Evolutionary conservation across 2,797 vertebrate species (phyloP).

Genomic region (Varecia variegata): DNA sequence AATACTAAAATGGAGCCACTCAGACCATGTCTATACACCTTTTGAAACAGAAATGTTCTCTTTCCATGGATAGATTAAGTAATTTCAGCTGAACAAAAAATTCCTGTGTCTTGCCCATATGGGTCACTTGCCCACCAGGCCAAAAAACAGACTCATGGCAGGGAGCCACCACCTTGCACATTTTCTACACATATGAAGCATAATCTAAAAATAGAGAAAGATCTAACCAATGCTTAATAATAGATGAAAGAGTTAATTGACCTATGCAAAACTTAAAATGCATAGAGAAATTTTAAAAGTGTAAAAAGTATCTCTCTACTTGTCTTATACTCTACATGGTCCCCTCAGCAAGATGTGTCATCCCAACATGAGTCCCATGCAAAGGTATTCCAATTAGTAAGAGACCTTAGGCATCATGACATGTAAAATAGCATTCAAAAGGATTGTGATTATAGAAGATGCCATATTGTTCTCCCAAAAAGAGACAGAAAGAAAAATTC

Average conservation of each 20-base stretch:
- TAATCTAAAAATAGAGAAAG: slow-evolving; percentile 70
- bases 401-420: slow-evolving; percentile 57
- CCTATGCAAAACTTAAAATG: slow-evolving; percentile 73
- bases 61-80: neutral
- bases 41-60: neutral
- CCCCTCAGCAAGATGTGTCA: slow-evolving; percentile 61
- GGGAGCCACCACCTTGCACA: neutral
- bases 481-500: slow-evolving; percentile 58
- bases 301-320: slow-evolving; percentile 31
- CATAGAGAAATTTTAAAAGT: slow-evolving; percentile 69
- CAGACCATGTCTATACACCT: neutral
- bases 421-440: slow-evolving; percentile 67
- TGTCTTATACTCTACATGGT: neutral
- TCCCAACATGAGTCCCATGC: slow-evolving; percentile 43
- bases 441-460: slow-evolving; percentile 56
- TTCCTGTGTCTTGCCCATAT: neutral
- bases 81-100: neutral
- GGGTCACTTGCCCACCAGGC: neutral
- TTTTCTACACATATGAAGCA: neutral
- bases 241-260: slow-evolving; percentile 76
- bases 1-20: neutral
- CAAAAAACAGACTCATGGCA: neutral
- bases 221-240: slow-evolving; percentile 76
- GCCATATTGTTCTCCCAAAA: slow-evolving; percentile 10
- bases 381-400: slow-evolving; percentile 70